A percentile compares a stretch with the other conserved stretches of the same genome.
These are phyloP conservation scores for Anser brachyrhynchus DNA, from an alignment of 2,113 vertebrate species.

Conservation along the genomic window DNA sequence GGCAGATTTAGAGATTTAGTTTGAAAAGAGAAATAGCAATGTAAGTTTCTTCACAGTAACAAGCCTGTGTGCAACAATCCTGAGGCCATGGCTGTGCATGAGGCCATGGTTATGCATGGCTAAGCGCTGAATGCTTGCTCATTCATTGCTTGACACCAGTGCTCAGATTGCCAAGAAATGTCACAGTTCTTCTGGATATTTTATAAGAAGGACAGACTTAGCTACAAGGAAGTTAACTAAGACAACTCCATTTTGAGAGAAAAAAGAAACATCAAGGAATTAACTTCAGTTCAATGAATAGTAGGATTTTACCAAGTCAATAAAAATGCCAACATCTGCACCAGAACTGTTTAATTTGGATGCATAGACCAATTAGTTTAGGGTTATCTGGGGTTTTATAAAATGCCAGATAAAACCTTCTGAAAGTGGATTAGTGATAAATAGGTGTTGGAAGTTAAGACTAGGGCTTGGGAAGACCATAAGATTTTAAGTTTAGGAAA, in stretches of 20 bases:
- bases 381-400: neutral
- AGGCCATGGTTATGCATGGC: neutral
- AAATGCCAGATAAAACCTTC: neutral
- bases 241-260: neutral
- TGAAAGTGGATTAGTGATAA: neutral
- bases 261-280: neutral
- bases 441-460: neutral
- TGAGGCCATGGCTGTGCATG: neutral
- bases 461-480: neutral
- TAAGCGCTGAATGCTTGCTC: slow-evolving; percentile 15
- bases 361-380: neutral
- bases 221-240: slow-evolving; percentile 3
- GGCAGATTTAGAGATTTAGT: neutral
- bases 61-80: neutral
- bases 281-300: neutral
- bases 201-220: neutral
- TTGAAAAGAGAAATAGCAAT: neutral
- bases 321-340: neutral
- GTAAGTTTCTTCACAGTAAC: neutral
- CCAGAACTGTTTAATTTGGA: neutral
- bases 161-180: slow-evolving; percentile 30
- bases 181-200: neutral
- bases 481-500: neutral
- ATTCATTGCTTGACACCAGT: neutral
- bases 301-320: neutral